Base-by-base conservation (phyloP, 2,113 vertebrate species). In the Phalacrocorax aristotelis region DNA sequence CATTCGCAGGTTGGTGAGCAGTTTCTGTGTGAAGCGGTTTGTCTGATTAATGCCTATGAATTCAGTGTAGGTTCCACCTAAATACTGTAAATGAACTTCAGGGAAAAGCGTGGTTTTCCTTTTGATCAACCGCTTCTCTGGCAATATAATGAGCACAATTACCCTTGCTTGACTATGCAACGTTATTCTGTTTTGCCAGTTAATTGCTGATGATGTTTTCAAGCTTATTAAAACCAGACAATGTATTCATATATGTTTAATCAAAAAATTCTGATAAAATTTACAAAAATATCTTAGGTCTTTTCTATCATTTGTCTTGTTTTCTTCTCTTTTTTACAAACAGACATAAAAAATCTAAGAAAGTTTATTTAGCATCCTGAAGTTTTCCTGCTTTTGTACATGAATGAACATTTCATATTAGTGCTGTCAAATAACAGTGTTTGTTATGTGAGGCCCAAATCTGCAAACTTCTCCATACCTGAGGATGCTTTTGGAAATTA, bases 131-230 rank as follows among this genome's bases (percentile, higher is more conserved):
- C 11, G 18, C 61, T 44, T 95, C 86, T 76, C 93, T 94, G 76
- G 95, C 86, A 94, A 18, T 66, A 77, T 92, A 98, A 97, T 92
- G 82, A 97, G 89, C 90, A 80, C 86, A 70, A 80, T 95, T 90
- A 74, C 83, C 60, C 77, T 93, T 62, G 74, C 78, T 42, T 82
- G 46, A n/a, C 92, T 92, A 27, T 76, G 88, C 79, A 77, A 42
- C 95, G 20, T 79, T 77, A 65, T 71, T 94, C 83, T 79, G 69
- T 29, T 61, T 92, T 15, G 29, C 65, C 90, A 9, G 27, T 94
- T 96, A 97, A 97, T 96, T 96, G 89, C 65, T 92, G 91, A 42
- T 23, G 62, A 83, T 84, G 80, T 62, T 94, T 89, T 86, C 96
- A 96, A 86, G 93, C 86, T 88, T 94, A 95, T 98, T 95, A 96